Conservation (phyloP, 2,888 invertebrate genomes). For the Drosophila longiperda region DNA sequence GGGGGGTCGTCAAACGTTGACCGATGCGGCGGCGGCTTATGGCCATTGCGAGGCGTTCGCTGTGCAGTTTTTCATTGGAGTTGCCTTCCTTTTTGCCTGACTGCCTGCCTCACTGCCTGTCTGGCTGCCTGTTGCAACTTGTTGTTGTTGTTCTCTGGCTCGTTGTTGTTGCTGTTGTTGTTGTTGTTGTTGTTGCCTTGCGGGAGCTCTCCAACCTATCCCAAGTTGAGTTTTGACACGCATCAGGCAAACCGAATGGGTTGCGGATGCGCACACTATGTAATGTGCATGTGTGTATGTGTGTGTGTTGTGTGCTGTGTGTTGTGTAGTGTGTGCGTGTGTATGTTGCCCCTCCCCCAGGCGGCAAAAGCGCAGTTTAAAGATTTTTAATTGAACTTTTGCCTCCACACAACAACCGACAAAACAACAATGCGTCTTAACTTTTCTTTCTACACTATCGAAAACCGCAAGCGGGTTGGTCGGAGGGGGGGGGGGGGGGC, state of each 20-base stretch:
- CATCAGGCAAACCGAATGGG: slow-evolving; percentile 65
- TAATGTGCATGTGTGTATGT: slow-evolving; percentile 5
- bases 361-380: slow-evolving; percentile 63
- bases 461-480: slow-evolving; percentile 50
- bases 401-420: slow-evolving; percentile 64
- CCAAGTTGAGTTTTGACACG: slow-evolving; percentile 84
- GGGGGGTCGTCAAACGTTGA: slow-evolving; percentile 64
- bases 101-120: slow-evolving; percentile 25
- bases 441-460: slow-evolving; percentile 51
- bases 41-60: slow-evolving; percentile 67
- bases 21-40: slow-evolving; percentile 60
- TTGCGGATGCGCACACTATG: slow-evolving; percentile 35
- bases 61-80: slow-evolving; percentile 43
- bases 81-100: slow-evolving; percentile 26
- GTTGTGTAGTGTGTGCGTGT: slow-evolving; percentile 3
- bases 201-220: slow-evolving; percentile 83
- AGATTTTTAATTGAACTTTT: slow-evolving; percentile 83
- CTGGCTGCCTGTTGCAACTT: slow-evolving; percentile 36
- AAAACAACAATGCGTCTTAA: slow-evolving; percentile 41
- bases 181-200: slow-evolving; percentile 63
- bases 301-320: not conserved
- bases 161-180: slow-evolving; percentile 24
- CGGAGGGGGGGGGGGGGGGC: slow-evolving; percentile 6
- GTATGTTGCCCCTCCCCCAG: slow-evolving; percentile 31
- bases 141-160: slow-evolving; percentile 21